Evolutionary conservation across 2,888 invertebrate species (phyloP).

Genomic region (Thymelicus sylvestris): DNA sequence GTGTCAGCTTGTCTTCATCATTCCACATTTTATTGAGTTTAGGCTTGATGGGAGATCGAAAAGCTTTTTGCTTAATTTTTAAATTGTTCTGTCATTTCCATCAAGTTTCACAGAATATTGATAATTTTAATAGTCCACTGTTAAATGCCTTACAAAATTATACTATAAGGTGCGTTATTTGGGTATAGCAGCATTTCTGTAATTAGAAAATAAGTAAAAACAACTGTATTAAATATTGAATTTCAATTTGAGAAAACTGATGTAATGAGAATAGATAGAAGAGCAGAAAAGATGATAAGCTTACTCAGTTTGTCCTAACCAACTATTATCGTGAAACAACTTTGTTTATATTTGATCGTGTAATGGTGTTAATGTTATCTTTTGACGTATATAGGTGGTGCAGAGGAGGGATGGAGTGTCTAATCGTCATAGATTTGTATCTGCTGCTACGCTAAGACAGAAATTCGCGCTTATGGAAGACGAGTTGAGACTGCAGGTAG

Average conservation of each 20-base stretch:
- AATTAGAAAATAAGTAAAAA: no score
- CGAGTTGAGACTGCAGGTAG: constrained; percentile 76
- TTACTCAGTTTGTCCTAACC: neutral
- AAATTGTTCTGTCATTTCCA: constrained; percentile 7
- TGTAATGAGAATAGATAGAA: no score
- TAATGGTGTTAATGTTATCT: neutral
- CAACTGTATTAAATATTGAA: no score
- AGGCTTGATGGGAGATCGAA: constrained; percentile 15
- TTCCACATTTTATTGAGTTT: neutral
- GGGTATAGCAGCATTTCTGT: no score
- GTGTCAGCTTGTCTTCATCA: constrained; percentile 14
- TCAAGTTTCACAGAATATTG: neutral
- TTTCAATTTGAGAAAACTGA: no score
- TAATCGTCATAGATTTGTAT: constrained; percentile 63
- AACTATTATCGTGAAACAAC: neutral
- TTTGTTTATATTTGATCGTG: neutral
- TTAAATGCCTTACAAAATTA: no score
- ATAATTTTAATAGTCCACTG: neutral
- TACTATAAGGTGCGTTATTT: no score
- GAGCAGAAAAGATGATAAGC: no score
- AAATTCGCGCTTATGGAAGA: constrained; percentile 81
- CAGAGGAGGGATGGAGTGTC: constrained; percentile 69
- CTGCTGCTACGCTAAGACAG: constrained; percentile 74
- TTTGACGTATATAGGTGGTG: constrained; percentile 64
- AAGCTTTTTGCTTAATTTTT: constrained; percentile 34